A percentile compares a stretch with the other conserved stretches of the same genome.
phyloP scores from a whole-genome alignment of 1,140 invertebrate species.

The Paraescarpia echinospica region DNA sequence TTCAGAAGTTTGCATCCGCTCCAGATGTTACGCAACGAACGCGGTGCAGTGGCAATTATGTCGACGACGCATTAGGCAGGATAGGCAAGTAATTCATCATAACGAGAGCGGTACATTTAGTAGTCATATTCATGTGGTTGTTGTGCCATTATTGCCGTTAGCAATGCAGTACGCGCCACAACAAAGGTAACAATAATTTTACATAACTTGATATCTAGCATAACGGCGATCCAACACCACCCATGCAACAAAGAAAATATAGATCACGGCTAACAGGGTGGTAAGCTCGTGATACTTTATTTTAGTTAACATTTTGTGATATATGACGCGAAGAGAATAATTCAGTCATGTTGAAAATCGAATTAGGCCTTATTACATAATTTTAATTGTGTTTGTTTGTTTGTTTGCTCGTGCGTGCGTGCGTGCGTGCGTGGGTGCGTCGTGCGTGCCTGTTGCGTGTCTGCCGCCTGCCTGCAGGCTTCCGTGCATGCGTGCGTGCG shows the following conservation, averaged over 20 bases:
- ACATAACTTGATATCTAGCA: not conserved
- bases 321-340: too few species aligned
- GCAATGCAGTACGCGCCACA: not conserved
- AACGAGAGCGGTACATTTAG: not conserved
- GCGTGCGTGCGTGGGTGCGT: too few species aligned
- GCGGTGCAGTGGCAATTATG: not conserved
- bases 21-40: not conserved
- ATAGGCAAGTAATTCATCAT: not conserved
- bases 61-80: not conserved
- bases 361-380: too few species aligned
- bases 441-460: too few species aligned
- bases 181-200: not conserved
- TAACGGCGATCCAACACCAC: not conserved
- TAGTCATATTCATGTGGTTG: not conserved
- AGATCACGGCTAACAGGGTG: too few species aligned
- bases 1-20: not conserved
- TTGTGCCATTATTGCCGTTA: not conserved
- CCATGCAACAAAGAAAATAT: not conserved
- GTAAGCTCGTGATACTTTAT: too few species aligned
- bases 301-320: too few species aligned
- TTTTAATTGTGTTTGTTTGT: too few species aligned
- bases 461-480: too few species aligned
- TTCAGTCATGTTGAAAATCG: too few species aligned
- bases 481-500: too few species aligned
- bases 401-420: too few species aligned